Evolutionary conservation across 1,140 invertebrate genomes (phyloP).

Genomic region (Dryas iulia): DNA sequence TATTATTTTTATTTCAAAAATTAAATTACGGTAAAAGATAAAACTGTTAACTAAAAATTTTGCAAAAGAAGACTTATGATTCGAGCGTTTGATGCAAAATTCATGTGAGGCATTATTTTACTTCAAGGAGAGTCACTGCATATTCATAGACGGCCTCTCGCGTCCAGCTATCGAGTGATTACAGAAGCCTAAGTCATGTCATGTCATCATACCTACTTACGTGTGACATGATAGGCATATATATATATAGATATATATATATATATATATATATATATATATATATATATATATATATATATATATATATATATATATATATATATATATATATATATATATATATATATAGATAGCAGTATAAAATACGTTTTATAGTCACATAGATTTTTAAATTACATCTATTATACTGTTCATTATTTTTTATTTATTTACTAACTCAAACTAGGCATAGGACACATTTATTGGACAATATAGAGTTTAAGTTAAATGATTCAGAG

Average conservation of each 20-base stretch:
- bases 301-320: too few species aligned
- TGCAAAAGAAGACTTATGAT: neutral
- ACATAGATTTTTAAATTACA: too few species aligned
- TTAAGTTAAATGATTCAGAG: too few species aligned
- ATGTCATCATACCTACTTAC: constrained; percentile 3
- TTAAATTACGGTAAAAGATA: neutral
- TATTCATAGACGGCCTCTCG: constrained; percentile 11
- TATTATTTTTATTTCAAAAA: neutral
- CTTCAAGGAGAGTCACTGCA: constrained; percentile 10
- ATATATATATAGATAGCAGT: too few species aligned
- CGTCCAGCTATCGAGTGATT: constrained; percentile 4
- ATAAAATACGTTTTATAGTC: too few species aligned
- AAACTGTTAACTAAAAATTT: neutral
- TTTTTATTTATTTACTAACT: too few species aligned
- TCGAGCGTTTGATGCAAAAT: constrained; percentile 13
- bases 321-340: too few species aligned
- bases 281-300: too few species aligned
- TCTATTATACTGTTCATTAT: too few species aligned
- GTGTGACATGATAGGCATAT: neutral
- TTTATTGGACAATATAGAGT: too few species aligned
- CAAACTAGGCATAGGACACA: too few species aligned
- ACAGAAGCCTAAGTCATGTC: neutral
- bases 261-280: too few species aligned
- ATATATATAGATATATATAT: neutral
- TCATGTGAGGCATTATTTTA: constrained; percentile 17